These are phyloP conservation scores for Polypterus senegalus DNA, from an alignment of 2,113 vertebrate species.

Conservation along the genomic window DNA sequence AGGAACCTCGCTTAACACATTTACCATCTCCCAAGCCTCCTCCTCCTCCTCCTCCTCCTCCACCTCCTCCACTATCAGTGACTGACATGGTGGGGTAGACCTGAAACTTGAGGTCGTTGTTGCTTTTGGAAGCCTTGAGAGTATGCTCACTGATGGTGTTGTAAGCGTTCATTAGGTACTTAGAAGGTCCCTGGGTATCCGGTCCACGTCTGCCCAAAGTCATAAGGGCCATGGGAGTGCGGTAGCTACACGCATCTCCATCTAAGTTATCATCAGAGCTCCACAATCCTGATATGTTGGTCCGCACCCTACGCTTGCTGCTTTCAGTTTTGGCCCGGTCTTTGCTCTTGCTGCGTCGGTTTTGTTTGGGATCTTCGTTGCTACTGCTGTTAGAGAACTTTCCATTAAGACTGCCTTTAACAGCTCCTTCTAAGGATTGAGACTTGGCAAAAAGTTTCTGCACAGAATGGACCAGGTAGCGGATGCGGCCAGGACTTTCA, in stretches of 20 bases:
- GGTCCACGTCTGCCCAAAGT: conserved; percentile 63
- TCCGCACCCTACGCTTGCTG: conserved; percentile 76
- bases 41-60: conserved; percentile 32
- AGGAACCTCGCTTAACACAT: conserved; percentile 84
- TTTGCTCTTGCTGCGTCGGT: conserved; percentile 88
- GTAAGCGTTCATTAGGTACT: conserved; percentile 87
- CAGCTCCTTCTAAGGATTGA: conserved; percentile 69
- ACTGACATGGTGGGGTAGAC: conserved; percentile 45
- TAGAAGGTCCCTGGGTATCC: conserved; percentile 54
- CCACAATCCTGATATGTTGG: conserved; percentile 97
- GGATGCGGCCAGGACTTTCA: conserved; percentile 89
- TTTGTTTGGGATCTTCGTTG: conserved; percentile 70
- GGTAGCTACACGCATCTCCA: conserved; percentile 77
- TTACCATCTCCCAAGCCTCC: conserved; percentile 46
- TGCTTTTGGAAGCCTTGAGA: conserved; percentile 89
- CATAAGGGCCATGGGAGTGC: conserved; percentile 81
- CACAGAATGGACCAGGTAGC: conserved; percentile 89
- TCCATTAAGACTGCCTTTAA: conserved; percentile 74
- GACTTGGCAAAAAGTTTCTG: conserved; percentile 86
- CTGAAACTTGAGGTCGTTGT: conserved; percentile 58
- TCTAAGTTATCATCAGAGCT: conserved; percentile 91
- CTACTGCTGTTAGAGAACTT: conserved; percentile 47
- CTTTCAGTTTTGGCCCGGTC: conserved; percentile 79
- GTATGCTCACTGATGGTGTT: conserved; percentile 90
- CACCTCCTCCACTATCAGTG: conserved; percentile 30